phyloP scores from a whole-genome alignment of 1,140 invertebrate species.

The Chrysomallon squamiferum region DNA sequence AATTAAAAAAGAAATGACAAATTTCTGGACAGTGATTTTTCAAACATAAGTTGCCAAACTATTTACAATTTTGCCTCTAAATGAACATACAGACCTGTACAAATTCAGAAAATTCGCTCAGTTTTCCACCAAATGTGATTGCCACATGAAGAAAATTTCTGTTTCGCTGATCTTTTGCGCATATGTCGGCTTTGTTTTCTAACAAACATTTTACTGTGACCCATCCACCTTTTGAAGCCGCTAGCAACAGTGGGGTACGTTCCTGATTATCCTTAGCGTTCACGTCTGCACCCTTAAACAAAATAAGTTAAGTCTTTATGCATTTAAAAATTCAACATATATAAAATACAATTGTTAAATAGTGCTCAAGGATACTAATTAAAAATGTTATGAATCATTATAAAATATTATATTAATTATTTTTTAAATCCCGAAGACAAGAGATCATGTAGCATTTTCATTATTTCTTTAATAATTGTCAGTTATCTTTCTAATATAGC shows the following conservation, averaged over 20 bases:
- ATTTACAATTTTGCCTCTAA: no score
- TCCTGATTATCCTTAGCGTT: conserved; percentile 80
- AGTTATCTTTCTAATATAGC: no score
- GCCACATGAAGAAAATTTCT: conserved; percentile 84
- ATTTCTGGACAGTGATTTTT: no score
- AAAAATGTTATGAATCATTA: no score
- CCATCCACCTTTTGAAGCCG: conserved; percentile 74
- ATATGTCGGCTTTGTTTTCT: conserved; percentile 75
- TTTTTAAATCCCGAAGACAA: neutral
- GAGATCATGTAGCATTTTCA: neutral
- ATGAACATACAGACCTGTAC: no score
- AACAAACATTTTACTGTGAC: conserved; percentile 78
- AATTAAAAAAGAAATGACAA: no score
- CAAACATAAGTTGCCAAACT: no score
- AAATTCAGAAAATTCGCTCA: conserved; percentile 35
- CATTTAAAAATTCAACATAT: no score
- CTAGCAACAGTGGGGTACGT: conserved; percentile 79
- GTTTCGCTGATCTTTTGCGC: conserved; percentile 76
- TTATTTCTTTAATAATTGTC: no score
- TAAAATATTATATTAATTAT: neutral
- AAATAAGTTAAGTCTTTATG: neutral
- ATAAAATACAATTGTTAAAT: no score
- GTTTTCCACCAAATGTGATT: conserved; percentile 74
- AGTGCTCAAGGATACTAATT: no score
- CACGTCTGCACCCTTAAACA: conserved; percentile 74